Evolutionary conservation across 2,113 vertebrate species (phyloP).

Genomic region (Brachyhypopomus gauderio): DNA sequence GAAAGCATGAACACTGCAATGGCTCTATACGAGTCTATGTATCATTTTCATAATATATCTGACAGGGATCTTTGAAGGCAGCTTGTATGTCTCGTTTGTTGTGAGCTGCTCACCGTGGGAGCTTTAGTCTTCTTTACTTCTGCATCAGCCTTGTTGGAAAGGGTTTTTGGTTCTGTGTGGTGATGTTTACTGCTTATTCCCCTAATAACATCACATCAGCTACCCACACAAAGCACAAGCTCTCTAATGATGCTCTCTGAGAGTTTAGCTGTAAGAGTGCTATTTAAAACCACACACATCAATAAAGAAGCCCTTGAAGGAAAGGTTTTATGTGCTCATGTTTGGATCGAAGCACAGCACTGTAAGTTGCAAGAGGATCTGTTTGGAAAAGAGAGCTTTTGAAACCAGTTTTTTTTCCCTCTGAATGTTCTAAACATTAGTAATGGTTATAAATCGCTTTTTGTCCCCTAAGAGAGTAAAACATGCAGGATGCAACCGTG

Average conservation of each 20-base stretch:
- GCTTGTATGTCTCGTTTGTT: no score
- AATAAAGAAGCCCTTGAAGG: background rate
- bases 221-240: conserved; percentile 12
- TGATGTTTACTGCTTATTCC: conserved; percentile 1
- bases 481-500: background rate
- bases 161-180: background rate
- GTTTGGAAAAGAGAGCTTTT: conserved; percentile 5
- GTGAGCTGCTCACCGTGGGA: no score
- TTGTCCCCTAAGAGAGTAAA: background rate
- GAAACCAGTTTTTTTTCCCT: background rate
- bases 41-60: no score
- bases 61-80: no score
- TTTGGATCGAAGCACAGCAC: background rate
- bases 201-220: conserved; percentile 31
- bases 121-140: no score
- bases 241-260: background rate
- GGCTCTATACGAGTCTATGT: no score
- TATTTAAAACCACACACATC: conserved; percentile 39
- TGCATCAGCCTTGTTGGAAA: background rate
- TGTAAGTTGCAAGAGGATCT: background rate
- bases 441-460: background rate
- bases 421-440: conserved; percentile 4
- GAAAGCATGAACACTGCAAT: no score
- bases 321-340: background rate
- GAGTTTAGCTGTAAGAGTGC: background rate